Evolutionary conservation across 1,140 invertebrate genomes (phyloP), one percentile per base, ranked within the genome.

Genomic region (Drosophila takahashii): DNA sequence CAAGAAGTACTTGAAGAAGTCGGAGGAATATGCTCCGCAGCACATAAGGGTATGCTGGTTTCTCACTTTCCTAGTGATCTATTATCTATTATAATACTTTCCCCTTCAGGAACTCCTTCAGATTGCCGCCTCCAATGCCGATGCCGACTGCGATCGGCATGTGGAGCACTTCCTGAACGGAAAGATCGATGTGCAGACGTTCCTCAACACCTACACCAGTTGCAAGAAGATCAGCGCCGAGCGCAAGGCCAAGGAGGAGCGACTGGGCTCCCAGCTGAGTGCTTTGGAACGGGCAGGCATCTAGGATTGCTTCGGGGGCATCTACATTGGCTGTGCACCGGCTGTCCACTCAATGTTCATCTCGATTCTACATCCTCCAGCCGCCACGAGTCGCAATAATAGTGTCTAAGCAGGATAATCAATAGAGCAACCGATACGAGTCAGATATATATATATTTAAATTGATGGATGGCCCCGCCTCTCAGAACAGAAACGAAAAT

Each of bases 181-280:
- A 13, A 94, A 95, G 76, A 94, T 96, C 44, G 95, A 96, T 86
- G 95, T 96, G 9, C 96, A 96, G 71, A 94, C 94, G 32, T 97
- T 97, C 91, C 90, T 97, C 26, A 93, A 93, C 36, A 94, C 94
- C 16, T 97, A 96, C 81, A 94, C 95, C 4, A 94, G 95, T 79
- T 95, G 94, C 62, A 93, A 96, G 74, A 95, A 95, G 50, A 79
- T 96, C 8, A 96, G 95, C 3, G 95, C 96, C 75, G 94, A 94
- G 11, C 93, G 96, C 48, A 94, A 96, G 79, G 95, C 95, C 4
- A 95, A 96, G 87, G 95, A 96, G 79, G 96, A 97, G 79, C 95
- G 96, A 71, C 89, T 97, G 16, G 94, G 95, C 1, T 95, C 95
- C 75, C 96, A 97, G 77, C 90, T 97, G 4, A 94, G 94, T 70